Evolutionary conservation across 2,888 invertebrate species (phyloP), one percentile per base, ranked within the genome.

Genomic region (Mythimna loreyi): DNA sequence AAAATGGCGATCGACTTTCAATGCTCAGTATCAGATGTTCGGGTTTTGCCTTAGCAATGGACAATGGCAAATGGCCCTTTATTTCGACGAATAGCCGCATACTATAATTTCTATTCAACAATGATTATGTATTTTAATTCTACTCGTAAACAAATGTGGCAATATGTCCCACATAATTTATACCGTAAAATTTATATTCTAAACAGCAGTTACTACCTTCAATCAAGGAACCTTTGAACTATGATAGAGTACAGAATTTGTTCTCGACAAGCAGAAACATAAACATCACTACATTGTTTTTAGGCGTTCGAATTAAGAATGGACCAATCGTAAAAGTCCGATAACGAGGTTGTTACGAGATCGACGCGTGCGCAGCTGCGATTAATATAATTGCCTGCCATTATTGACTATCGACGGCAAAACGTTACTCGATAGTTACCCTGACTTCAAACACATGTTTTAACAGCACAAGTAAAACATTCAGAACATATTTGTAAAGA

Each of bases 281-380:
- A 67, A 58, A 70, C 25, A 67, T 43, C 53, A 50, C 63, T 33
- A 63, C 71, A 70, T 75, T 69, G 71, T 82, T 71, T 81, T 81
- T 78, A 77, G 80, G 66, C 78, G 56, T 71, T 79, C 49, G 78
- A 85, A 85, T 84, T 82, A 82, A 83, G 81, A 85, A 67, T 84
- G 75, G 75, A 82, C 79, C 85, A 86, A 88, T 90, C 87, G 84
- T 89, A 86, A 89, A 90, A 86, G 82, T 73, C 72, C 88, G 89
- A 91, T 91, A 91, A 90, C 90, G 85, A 87, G 86, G 84, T 81
- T 81, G 88, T 88, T 86, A 87, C 78, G 81, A 88, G 85, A 85
- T 75, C 82, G 84, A 80, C 90, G 89, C 88, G 89, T 88, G 89
- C 89, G 89, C 90, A 82, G 74, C 74, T 73, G 67, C 82, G 85